Evolutionary conservation across 1,140 invertebrate species (phyloP).

Genomic region (Papilio helenus): DNA sequence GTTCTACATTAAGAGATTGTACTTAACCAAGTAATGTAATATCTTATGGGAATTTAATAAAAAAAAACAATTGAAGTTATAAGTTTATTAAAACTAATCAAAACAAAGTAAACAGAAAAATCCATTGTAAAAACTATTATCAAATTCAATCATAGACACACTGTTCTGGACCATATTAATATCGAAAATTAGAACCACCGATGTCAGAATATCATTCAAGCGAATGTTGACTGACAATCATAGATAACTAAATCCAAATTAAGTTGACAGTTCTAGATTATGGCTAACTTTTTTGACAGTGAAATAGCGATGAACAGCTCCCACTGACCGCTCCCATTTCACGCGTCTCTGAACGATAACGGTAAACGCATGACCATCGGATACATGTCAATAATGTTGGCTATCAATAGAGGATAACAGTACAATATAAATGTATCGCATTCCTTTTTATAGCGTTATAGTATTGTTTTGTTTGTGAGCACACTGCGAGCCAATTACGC

Average conservation of each 20-base stretch:
- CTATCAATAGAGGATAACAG: constrained; percentile 60
- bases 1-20: too few species aligned
- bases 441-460: constrained; percentile 38
- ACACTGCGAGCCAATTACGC: constrained; percentile 38
- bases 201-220: not conserved
- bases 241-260: not conserved
- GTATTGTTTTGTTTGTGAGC: constrained; percentile 33
- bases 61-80: too few species aligned
- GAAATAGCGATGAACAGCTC: constrained; percentile 12
- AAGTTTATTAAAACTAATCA: too few species aligned
- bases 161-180: too few species aligned
- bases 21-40: too few species aligned
- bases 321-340: constrained; percentile 39
- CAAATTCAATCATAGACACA: too few species aligned
- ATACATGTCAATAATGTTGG: constrained; percentile 60
- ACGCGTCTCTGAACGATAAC: constrained; percentile 57
- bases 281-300: not conserved
- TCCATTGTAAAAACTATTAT: too few species aligned
- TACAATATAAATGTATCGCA: constrained; percentile 44
- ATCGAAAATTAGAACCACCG: too few species aligned
- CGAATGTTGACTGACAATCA: not conserved
- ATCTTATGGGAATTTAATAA: too few species aligned
- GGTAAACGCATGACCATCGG: constrained; percentile 55
- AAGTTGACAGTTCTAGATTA: constrained; percentile 21
- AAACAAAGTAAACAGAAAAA: too few species aligned